Evolutionary conservation across 2,888 invertebrate species (phyloP).

Genomic region (Drosophila vallismaia): DNA sequence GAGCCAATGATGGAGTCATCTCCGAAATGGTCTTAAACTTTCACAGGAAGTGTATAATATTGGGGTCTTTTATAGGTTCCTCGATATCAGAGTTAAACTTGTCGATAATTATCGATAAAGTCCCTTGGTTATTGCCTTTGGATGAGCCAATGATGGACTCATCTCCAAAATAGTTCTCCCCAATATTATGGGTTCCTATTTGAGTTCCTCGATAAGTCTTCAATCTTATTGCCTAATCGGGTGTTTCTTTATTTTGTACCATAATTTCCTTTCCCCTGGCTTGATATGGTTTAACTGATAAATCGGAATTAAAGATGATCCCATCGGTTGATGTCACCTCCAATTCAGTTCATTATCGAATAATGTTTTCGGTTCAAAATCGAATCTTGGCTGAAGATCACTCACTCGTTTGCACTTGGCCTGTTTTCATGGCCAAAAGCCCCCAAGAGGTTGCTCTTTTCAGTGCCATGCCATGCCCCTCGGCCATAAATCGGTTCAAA

Average conservation of each 20-base stretch:
- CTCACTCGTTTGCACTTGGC: conserved; percentile 26
- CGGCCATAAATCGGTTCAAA: conserved; percentile 8
- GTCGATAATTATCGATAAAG: too few relatives aligned
- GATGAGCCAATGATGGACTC: too few relatives aligned
- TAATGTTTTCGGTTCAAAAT: conserved; percentile 13
- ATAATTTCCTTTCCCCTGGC: too few relatives aligned
- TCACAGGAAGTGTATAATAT: background rate
- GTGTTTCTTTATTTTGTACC: too few relatives aligned
- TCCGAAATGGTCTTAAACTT: conserved; percentile 10
- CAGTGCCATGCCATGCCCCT: conserved; percentile 33
- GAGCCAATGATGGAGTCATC: conserved; percentile 44
- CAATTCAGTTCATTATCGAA: background rate
- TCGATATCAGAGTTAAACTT: too few relatives aligned
- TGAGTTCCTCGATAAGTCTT: too few relatives aligned
- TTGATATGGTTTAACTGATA: conserved; percentile 5
- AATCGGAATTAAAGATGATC: conserved; percentile 20
- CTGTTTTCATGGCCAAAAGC: conserved; percentile 26
- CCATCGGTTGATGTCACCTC: conserved; percentile 6
- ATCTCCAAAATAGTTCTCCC: too few relatives aligned
- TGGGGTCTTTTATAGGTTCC: too few relatives aligned
- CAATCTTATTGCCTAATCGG: too few relatives aligned
- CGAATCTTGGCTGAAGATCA: conserved; percentile 18
- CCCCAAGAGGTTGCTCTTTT: conserved; percentile 5
- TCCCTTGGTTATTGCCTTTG: too few relatives aligned
- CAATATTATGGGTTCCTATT: too few relatives aligned